These are phyloP conservation scores for Cephus pulcher DNA, from an alignment of 2,888 invertebrate genomes.

Conservation along the genomic window DNA sequence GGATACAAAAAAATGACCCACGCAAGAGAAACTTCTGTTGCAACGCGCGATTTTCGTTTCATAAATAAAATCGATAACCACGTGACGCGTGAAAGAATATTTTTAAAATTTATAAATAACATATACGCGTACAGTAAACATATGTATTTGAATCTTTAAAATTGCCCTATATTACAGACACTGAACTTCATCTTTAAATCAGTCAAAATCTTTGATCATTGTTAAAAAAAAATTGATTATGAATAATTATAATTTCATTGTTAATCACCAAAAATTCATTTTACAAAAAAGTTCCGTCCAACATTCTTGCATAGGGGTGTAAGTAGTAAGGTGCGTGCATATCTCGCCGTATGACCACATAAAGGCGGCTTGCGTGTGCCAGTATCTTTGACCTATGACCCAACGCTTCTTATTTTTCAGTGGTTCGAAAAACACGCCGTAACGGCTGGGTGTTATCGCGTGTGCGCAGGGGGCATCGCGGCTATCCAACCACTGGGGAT, in stretches of 20 bases:
- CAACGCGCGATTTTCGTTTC: background rate
- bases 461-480: slow-evolving; percentile 63
- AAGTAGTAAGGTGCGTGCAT: background rate
- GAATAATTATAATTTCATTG: background rate
- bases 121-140: background rate
- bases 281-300: background rate
- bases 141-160: background rate
- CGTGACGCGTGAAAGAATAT: no score
- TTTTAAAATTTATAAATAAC: background rate
- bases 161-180: background rate
- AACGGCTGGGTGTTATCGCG: slow-evolving; percentile 54
- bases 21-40: background rate
- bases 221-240: no score
- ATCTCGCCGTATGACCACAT: slow-evolving; percentile 33
- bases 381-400: slow-evolving; percentile 54
- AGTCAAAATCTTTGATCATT: no score
- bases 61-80: background rate
- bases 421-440: slow-evolving; percentile 55
- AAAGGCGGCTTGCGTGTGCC: slow-evolving; percentile 58
- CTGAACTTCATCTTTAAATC: no score
- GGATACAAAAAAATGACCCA: background rate
- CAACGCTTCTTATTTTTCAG: slow-evolving; percentile 50
- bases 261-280: background rate
- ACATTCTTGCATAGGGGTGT: background rate
- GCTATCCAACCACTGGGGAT: slow-evolving; percentile 54